Base-by-base conservation (phyloP, 2,888 invertebrate species). In the Drosophila pegasa region DNA sequence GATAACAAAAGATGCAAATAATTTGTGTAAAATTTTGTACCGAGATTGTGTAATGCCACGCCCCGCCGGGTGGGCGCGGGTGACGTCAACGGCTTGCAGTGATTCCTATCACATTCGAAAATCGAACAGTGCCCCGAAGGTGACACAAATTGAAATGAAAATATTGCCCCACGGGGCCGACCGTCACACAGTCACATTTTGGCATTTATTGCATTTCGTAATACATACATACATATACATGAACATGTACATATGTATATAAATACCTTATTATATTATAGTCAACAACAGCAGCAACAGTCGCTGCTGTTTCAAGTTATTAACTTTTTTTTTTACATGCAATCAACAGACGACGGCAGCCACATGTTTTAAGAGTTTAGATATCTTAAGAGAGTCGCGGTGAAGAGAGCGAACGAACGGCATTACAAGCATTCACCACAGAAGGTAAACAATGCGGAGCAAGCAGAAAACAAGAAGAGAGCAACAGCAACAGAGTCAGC, bases 371-470 rank as follows among this genome's bases (percentile, higher is more conserved):
- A 79, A 86, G 76, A 79, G 83, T 54, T 76, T 71, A 71, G 67
- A 57, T 25, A 33, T 50, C 47, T 78, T 71, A 78, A 80, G 59
- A 63, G 69, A 56, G 55, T 55, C 45, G 1, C 3, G 33, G 56
- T 37, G 12, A 75, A 77, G 73, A 78, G 75, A 64, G 64, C 37
- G 56, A 22, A 22, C 60, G 40, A 55, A 20, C 41, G 20, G 14
- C 22, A 12, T 63, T 75, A 59, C 55, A 78, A 56, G 60, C 67
- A 50, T 72, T 77, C 62, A 43, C 61, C 62, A 43, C 61, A 76
- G 43, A 80, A 87, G 84, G 87, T 81, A 81, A 81, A 86, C 84
- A 81, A 71, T 78, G 33, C 61, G 64, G 56, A 79, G 67, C 48
- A 55, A 62, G 68, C 51, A 66, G 52, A 52, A 52, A 57, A 67